phyloP scores from a whole-genome alignment of 1,140 invertebrate species.

The Tenebrio molitor region DNA sequence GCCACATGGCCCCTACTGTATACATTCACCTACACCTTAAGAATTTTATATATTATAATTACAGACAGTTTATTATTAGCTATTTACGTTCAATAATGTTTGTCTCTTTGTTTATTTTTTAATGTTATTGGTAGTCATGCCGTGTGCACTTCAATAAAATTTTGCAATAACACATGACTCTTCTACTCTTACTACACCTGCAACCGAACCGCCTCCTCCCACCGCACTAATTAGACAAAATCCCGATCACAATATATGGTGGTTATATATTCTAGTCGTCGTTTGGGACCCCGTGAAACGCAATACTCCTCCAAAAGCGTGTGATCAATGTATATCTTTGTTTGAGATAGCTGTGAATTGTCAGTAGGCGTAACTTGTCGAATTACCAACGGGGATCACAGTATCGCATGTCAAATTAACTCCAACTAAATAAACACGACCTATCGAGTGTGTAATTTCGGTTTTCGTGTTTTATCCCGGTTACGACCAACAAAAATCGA shows the following conservation, averaged over 20 bases:
- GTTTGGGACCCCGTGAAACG: slow-evolving; percentile 23
- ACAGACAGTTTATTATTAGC: slow-evolving; percentile 60
- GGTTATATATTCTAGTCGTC: slow-evolving; percentile 13
- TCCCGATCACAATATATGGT: slow-evolving; percentile 24
- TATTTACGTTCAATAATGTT: slow-evolving; percentile 56
- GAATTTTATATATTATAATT: slow-evolving; percentile 63
- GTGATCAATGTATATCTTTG: slow-evolving; percentile 43
- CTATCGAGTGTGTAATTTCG: neutral
- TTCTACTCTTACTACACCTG: too few species aligned
- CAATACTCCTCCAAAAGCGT: neutral
- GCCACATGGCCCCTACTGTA: slow-evolving; percentile 65
- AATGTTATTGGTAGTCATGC: slow-evolving; percentile 10
- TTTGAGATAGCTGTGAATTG: slow-evolving; percentile 37
- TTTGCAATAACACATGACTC: neutral
- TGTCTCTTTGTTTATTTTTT: slow-evolving; percentile 51
- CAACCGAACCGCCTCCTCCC: too few species aligned
- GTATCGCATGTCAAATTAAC: slow-evolving; percentile 28
- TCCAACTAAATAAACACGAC: slow-evolving; percentile 20
- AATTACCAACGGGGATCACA: slow-evolving; percentile 34
- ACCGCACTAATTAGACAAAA: neutral
- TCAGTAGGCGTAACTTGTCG: slow-evolving; percentile 41
- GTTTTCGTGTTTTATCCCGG: neutral
- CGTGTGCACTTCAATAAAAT: slow-evolving; percentile 25
- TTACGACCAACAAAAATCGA: neutral
- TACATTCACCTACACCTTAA: slow-evolving; percentile 64